Evolutionary conservation across 1,140 invertebrate genomes (phyloP).

Genomic region (Berghia stephanieae): DNA sequence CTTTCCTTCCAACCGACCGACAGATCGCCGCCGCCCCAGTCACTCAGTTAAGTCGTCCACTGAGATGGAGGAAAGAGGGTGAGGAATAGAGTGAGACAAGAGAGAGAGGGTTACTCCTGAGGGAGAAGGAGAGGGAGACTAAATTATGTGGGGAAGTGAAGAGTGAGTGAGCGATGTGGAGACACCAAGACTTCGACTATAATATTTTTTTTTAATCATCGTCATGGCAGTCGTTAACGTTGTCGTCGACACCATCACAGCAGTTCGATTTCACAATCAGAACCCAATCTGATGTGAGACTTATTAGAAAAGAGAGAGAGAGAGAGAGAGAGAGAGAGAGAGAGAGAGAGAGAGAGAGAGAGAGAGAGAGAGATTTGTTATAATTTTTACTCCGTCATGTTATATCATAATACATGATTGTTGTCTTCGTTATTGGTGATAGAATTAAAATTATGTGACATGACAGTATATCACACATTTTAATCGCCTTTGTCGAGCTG

Average conservation of each 20-base stretch:
- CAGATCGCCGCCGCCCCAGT: background rate
- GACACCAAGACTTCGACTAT: too few species aligned
- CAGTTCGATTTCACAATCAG: too few species aligned
- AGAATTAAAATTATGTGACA: too few species aligned
- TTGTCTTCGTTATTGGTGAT: too few species aligned
- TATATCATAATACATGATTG: too few species aligned
- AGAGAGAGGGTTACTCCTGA: background rate
- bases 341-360: background rate
- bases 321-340: constrained; percentile 4
- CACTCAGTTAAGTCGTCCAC: background rate
- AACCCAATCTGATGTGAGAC: too few species aligned
- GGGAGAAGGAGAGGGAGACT: background rate
- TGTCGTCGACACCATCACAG: too few species aligned
- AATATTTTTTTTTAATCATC: too few species aligned
- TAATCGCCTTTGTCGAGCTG: too few species aligned
- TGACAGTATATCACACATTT: too few species aligned
- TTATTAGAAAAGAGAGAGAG: constrained; percentile 7
- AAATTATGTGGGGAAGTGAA: background rate
- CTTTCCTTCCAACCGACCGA: constrained; percentile 8
- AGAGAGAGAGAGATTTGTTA: background rate
- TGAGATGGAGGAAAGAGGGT: background rate
- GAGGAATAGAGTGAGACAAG: background rate
- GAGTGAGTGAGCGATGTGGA: background rate
- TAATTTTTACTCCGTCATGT: too few species aligned
- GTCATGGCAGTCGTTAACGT: too few species aligned